Evolutionary conservation across 2,113 vertebrate genomes (phyloP).

Genomic region (Oreocharis arfaki): DNA sequence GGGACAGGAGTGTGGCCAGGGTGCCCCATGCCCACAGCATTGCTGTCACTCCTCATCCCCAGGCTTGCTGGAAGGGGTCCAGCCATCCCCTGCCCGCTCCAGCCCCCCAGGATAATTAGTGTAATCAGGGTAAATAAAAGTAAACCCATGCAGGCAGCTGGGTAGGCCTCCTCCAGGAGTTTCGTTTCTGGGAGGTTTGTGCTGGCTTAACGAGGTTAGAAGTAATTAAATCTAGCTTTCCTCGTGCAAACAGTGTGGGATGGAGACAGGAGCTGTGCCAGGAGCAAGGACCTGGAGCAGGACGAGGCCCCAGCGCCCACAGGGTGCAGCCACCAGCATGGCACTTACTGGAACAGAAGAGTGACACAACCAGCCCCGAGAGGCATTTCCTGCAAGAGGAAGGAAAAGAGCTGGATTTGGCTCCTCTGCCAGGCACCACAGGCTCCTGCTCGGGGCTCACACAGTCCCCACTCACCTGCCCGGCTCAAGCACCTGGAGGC

Average conservation of each 20-base stretch:
- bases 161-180: neutral
- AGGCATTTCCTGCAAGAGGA: conserved; percentile 58
- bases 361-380: conserved; percentile 48
- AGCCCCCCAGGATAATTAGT: neutral
- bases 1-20: fast-evolving
- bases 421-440: fast-evolving
- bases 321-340: fast-evolving
- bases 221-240: neutral
- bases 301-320: fast-evolving
- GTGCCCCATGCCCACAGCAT: fast-evolving
- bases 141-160: neutral
- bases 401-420: neutral
- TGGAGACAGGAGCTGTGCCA: neutral
- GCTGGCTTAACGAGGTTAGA: neutral
- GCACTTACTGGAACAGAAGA: conserved; percentile 71
- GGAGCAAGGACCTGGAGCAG: fast-evolving
- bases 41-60: neutral
- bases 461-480: conserved; percentile 43
- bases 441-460: fast-evolving
- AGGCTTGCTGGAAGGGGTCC: neutral
- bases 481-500: conserved; percentile 6
- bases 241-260: neutral
- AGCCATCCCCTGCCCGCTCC: neutral
- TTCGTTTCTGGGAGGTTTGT: neutral
- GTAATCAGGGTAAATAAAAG: neutral